phyloP scores from a whole-genome alignment of 2,888 invertebrate species.

The Elgonia sp. region DNA sequence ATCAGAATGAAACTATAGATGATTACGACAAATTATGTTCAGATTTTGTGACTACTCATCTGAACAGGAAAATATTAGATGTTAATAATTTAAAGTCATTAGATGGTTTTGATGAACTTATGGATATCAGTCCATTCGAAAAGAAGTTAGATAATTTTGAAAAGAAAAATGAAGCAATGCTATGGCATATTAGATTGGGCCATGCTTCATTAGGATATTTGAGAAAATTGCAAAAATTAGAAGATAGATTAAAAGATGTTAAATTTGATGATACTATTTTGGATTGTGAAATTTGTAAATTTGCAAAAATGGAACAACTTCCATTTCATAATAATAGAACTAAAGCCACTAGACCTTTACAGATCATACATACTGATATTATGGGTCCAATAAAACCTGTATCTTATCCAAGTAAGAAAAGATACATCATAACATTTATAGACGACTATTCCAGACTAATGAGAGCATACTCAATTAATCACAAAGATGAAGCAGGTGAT shows the following conservation, averaged over 20 bases:
- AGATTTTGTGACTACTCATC: not conserved
- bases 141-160: not conserved
- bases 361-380: conserved; percentile 77
- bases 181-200: not conserved
- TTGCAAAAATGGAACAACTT: not conserved
- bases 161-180: not conserved
- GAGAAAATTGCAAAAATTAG: too few species aligned
- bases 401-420: conserved; percentile 69
- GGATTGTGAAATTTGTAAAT: conserved; percentile 62
- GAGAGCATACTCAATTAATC: conserved; percentile 75
- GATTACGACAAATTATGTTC: not conserved
- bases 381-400: conserved; percentile 74
- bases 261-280: conserved; percentile 43
- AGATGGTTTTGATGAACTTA: not conserved
- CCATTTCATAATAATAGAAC: not conserved
- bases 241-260: not conserved
- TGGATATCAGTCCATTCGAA: not conserved
- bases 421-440: conserved; percentile 72
- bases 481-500: conserved; percentile 66
- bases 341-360: conserved; percentile 53
- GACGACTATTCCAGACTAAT: conserved; percentile 78
- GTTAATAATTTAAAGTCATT: too few species aligned
- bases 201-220: too few species aligned
- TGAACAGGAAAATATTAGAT: not conserved
- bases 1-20: not conserved